phyloP scores from a whole-genome alignment of 2,888 invertebrate genomes.

The Tetheella fluctuosa region DNA sequence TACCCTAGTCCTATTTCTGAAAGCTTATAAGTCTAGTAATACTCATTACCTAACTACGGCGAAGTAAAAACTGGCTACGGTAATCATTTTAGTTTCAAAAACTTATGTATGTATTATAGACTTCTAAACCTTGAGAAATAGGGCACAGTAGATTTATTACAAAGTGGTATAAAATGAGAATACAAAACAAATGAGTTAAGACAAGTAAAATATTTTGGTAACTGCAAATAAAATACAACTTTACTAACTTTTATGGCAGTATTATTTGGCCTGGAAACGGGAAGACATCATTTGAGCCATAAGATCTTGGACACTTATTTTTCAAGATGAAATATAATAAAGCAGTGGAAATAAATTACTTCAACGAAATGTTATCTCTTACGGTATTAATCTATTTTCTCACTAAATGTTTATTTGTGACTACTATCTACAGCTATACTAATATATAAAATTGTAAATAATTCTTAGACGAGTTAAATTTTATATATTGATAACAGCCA shows the following conservation, averaged over 20 bases:
- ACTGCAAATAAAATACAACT: neutral
- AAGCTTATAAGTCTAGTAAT: no score
- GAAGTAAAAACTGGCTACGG: no score
- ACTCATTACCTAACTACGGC: no score
- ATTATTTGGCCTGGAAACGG: conserved; percentile 36
- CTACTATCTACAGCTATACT: conserved; percentile 27
- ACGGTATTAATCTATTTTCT: conserved; percentile 23
- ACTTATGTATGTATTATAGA: no score
- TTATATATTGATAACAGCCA: conserved; percentile 61
- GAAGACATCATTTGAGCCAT: conserved; percentile 52
- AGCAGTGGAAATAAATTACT: neutral
- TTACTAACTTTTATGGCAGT: neutral
- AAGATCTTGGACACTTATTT: neutral
- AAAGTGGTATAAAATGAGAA: neutral
- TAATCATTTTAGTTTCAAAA: no score
- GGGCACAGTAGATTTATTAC: no score
- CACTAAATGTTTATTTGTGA: conserved; percentile 28
- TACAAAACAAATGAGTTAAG: conserved; percentile 9
- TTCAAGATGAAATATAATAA: neutral
- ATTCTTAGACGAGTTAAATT: conserved; percentile 36
- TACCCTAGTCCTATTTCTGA: no score
- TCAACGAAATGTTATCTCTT: neutral
- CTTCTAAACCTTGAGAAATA: no score
- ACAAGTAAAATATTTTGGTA: neutral
- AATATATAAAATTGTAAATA: conserved; percentile 44